Conservation (phyloP, 2,797 vertebrate genomes). For the Poeciliopsis gracilis region DNA sequence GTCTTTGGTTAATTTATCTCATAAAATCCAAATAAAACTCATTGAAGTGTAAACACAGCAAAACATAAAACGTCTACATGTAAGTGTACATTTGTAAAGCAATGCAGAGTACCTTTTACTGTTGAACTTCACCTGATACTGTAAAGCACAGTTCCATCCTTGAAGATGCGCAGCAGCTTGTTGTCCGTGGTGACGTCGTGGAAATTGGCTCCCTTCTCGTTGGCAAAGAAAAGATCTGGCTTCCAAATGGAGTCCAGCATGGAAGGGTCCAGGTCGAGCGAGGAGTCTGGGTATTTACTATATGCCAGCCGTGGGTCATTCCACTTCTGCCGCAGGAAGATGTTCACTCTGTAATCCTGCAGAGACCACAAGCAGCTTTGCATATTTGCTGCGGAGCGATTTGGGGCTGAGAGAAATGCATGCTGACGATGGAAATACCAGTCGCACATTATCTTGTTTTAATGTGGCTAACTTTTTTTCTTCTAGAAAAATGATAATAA, state of each 20-base stretch:
- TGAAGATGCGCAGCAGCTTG: conserved; percentile 96
- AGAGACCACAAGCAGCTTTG: conserved; percentile 69
- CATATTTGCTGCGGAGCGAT: conserved; percentile 48
- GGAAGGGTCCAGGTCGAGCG: conserved; percentile 96
- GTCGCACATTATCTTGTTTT: not conserved
- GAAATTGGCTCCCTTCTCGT: conserved; percentile 98
- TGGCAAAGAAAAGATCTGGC: conserved; percentile 98
- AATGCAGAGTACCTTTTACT: not conserved
- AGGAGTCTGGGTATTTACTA: conserved; percentile 96
- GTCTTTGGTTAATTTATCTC: not conserved
- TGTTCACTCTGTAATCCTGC: conserved; percentile 99
- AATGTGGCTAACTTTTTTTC: conserved; percentile 6
- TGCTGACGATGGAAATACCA: conserved; percentile 14
- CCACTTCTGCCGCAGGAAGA: conserved; percentile 99
- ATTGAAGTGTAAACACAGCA: not conserved
- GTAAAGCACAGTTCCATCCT: conserved; percentile 95
- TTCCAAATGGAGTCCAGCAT: conserved; percentile 99
- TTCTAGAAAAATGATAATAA: not conserved
- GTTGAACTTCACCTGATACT: conserved; percentile 90
- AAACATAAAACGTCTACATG: not conserved
- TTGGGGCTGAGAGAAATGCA: conserved; percentile 32
- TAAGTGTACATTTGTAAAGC: not conserved
- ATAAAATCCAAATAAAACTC: not conserved
- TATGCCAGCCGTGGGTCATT: conserved; percentile 96
- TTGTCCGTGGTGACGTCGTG: conserved; percentile 98